Base-by-base conservation (phyloP, 2,113 vertebrate genomes). In the Taurulus bubalis region DNA sequence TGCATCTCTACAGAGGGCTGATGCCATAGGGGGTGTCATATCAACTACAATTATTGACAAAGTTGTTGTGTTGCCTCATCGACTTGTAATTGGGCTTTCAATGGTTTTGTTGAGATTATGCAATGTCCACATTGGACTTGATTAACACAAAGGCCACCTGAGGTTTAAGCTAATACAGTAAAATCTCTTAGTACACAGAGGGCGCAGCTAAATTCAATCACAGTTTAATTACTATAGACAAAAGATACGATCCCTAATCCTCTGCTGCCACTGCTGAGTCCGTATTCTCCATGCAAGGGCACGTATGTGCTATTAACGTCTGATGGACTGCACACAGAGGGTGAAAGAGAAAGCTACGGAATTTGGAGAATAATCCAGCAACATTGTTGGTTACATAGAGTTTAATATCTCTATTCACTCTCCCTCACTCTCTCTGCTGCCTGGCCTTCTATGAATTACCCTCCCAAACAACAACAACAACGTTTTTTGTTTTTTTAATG, bases 171-270 rank as follows among this genome's bases (percentile, higher is more conserved):
- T 69, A 75, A 87, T 67, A 71, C 40, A 65, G 47, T 85, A 32
- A 82, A 80, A 77, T 72, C 24, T 71, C 55, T 85, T 38, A 1
- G 9, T 74, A 79, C 73, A 66, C 34, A 77, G 38, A 28, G 26
- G 30, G 30, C 36, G 38, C 70, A 79, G 77, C 40, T 72, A 82
- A 78, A 84, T 79, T 88, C 55, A 89, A 84, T 91, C 78, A 75
- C 40, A 58, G n/a, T 75, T 89, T 85, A 81, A 85, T 90, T 87
- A 87, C 69, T 53, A 55, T 68, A 84, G 64, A 78, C 68, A 83
- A 49, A 71, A n/a, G 51, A 69, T 65, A 73, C 0, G 1, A 76
- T 28, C 36, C 59, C 10, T 53, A 69, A 38, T 60, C 51, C 32
- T 75, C 66, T 45, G 28, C 42, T 73, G 68, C 49, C 22, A 51